Base-by-base conservation (phyloP, 2,888 invertebrate genomes). In the Caenorhabditis angaria region DNA sequence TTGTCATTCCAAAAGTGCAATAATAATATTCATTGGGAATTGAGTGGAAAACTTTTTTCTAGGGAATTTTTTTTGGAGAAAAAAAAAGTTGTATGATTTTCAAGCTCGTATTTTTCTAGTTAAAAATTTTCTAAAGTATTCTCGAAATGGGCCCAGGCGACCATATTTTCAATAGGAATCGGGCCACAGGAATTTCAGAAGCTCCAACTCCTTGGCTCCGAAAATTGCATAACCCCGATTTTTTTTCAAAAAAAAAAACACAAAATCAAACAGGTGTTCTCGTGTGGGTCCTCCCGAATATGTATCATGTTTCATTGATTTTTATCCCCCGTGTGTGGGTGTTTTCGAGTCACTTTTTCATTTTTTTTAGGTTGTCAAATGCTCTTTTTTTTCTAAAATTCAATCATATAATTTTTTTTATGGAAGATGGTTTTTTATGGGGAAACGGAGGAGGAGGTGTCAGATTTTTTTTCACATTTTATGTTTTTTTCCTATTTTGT, bases 281-380 rank as follows among this genome's bases (percentile, higher is more conserved):
- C 41, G 3, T 41, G 10, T 41, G 10, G 6, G 3, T 41, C 41
- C 14, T 41, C 41, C 41, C 41, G 41, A 41, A 41, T 41, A 41
- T 41, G 41, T 41, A 41, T 41, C 41, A 41, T 41, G 18, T 41
- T 41, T 41, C 41, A 41, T 41, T 41, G 41, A 41, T 41, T 41
- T 12, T 41, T 41, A 41, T 41, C 41, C 41, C n/a, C n/a, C 41
- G 18, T 41, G 41, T 18, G 41, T 41, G 41, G 41, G 41, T 41
- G 41, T 41, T 41, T 41, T 41, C 5, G 18, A 41, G 10, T 41
- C 41, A 41, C 10, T 41, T 18, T 41, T 41, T 41, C 41, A 12
- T 41, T 41, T 41, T 14, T 41, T 41, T 41, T 41, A 18, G 3
- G 32, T 32, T 32, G n/a, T n/a, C n/a, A n/a, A n/a, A n/a, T n/a